These are phyloP conservation scores for Phyto melanocephala DNA, from an alignment of 2,888 invertebrate species.

Conservation along the genomic window DNA sequence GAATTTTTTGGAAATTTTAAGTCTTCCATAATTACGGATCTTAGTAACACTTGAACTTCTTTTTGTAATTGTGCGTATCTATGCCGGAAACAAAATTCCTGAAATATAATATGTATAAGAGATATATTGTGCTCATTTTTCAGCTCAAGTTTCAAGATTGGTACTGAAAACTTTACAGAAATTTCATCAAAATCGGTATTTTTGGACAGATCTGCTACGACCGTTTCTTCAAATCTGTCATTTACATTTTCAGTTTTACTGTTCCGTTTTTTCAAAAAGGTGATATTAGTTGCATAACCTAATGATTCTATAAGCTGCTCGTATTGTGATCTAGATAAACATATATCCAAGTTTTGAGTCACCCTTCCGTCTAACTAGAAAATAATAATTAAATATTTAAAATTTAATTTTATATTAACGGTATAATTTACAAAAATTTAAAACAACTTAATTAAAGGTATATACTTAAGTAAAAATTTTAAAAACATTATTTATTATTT, in stretches of 20 bases:
- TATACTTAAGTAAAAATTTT: no score
- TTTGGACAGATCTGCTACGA: neutral
- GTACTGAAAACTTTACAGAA: slow-evolving; percentile 85
- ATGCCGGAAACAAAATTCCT: slow-evolving; percentile 89
- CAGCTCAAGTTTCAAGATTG: slow-evolving; percentile 87
- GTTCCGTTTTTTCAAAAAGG: neutral
- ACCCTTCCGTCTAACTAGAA: slow-evolving; percentile 86
- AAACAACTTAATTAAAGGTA: no score
- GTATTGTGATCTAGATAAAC: slow-evolving; percentile 91
- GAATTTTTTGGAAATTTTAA: slow-evolving; percentile 88
- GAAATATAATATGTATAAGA: slow-evolving; percentile 90
- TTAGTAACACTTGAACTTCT: slow-evolving; percentile 87
- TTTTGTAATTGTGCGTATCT: slow-evolving; percentile 81
- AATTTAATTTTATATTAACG: no score
- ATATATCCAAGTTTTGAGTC: slow-evolving; percentile 90
- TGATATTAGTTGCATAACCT: slow-evolving; percentile 70
- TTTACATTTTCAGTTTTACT: neutral
- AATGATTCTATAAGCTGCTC: slow-evolving; percentile 91
- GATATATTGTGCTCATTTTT: slow-evolving; percentile 87
- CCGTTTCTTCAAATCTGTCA: neutral
- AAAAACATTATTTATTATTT: no score
- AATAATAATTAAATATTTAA: neutral
- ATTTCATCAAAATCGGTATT: neutral
- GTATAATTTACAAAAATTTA: no score
- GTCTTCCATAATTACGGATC: slow-evolving; percentile 94